Conservation (phyloP, 2,888 invertebrate species). For the Resseliella maxima region DNA sequence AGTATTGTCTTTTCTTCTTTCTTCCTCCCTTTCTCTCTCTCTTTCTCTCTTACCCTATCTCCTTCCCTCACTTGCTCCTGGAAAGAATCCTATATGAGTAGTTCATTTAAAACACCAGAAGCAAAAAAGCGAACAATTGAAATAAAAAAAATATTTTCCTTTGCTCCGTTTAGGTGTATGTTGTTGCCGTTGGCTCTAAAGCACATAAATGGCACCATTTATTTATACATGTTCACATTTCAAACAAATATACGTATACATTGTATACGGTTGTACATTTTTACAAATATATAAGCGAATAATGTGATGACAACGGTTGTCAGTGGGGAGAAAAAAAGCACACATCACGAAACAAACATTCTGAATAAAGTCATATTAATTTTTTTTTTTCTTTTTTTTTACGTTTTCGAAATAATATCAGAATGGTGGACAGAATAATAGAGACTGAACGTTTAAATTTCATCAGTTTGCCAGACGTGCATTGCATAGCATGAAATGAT, state of each 20-base stretch:
- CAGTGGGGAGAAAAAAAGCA: neutral
- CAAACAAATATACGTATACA: neutral
- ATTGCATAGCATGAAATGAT: neutral
- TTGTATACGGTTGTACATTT: neutral
- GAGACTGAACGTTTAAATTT: neutral
- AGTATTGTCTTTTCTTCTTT: neutral
- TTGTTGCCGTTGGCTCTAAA: conserved; percentile 15
- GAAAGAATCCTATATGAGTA: neutral
- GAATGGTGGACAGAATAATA: neutral
- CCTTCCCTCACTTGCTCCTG: neutral
- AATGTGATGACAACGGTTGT: neutral
- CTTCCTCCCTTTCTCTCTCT: neutral
- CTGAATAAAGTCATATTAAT: neutral
- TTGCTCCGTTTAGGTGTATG: neutral
- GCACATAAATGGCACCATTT: conserved; percentile 54
- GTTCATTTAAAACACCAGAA: conserved; percentile 6
- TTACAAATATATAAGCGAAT: neutral
- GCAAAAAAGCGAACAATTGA: conserved; percentile 17
- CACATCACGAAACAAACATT: neutral
- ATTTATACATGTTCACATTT: neutral
- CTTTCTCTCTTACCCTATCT: neutral
- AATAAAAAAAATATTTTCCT: conserved; percentile 14
- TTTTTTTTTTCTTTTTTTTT: neutral
- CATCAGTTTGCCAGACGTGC: neutral
- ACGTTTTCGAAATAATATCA: neutral